These are phyloP conservation scores for Scolopax mira DNA, from an alignment of 2,113 vertebrate genomes.

Conservation along the genomic window DNA sequence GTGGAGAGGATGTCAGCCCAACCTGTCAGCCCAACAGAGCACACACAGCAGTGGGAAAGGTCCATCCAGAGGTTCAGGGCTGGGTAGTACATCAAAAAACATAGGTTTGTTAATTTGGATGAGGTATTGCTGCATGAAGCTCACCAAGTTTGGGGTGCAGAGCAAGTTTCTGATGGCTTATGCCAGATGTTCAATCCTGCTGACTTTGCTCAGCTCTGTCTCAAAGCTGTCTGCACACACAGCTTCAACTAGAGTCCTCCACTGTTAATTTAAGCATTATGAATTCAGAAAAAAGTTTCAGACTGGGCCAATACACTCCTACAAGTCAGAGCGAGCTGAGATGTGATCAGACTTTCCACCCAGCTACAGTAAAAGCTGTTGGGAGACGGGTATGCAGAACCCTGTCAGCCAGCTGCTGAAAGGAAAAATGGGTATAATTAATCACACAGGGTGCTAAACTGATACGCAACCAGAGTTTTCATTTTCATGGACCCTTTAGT, in stretches of 20 bases:
- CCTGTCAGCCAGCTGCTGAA: neutral
- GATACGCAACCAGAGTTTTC: neutral
- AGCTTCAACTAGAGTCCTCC: neutral
- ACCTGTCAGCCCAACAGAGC: neutral
- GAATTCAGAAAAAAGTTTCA: neutral
- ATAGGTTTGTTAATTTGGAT: neutral
- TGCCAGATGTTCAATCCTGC: neutral
- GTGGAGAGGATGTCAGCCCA: neutral
- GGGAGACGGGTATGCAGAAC: neutral
- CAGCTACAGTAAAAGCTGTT: neutral
- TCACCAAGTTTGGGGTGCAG: neutral
- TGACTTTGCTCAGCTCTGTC: neutral
- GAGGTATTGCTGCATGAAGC: neutral
- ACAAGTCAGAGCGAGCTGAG: neutral
- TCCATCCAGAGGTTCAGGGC: neutral
- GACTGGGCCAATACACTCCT: neutral
- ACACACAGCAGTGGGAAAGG: neutral
- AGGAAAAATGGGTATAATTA: neutral
- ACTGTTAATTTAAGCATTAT: neutral
- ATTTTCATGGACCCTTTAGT: neutral
- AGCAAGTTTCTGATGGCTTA: neutral
- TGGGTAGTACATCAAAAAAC: rapidly evolving
- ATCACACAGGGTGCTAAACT: neutral
- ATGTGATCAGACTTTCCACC: neutral
- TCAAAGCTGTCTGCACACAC: neutral